phyloP scores from a whole-genome alignment of 2,113 vertebrate species.

The Xiphias gladius region DNA sequence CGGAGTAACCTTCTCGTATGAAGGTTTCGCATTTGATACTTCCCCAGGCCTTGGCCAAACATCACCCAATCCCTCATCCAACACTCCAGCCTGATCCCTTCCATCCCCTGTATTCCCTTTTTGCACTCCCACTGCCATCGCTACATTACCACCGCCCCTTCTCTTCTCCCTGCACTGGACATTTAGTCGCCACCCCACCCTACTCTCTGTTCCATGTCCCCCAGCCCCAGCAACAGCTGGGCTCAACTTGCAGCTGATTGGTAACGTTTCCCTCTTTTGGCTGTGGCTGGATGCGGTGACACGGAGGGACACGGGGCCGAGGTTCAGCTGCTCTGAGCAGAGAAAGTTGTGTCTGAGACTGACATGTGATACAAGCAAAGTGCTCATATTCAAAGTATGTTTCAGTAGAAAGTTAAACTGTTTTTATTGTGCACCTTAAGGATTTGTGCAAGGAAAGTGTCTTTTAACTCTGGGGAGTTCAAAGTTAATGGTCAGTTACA shows the following conservation, averaged over 20 bases:
- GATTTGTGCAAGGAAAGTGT: not conserved
- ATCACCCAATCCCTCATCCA: slow-evolving; percentile 78
- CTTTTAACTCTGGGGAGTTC: not conserved
- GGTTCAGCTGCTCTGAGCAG: slow-evolving; percentile 11
- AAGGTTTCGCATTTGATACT: slow-evolving; percentile 84
- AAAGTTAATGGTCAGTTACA: not conserved
- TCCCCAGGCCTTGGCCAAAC: slow-evolving; percentile 83
- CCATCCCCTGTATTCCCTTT: slow-evolving; percentile 66
- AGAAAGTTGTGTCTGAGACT: slow-evolving; percentile 2
- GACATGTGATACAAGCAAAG: slow-evolving; percentile 3
- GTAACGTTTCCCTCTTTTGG: slow-evolving; percentile 69
- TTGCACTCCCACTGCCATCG: slow-evolving; percentile 34
- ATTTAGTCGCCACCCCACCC: slow-evolving; percentile 45
- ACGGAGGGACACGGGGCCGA: slow-evolving; percentile 16
- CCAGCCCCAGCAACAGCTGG: slow-evolving; percentile 70
- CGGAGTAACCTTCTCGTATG: slow-evolving; percentile 81
- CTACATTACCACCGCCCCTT: slow-evolving; percentile 31
- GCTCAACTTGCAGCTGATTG: slow-evolving; percentile 81
- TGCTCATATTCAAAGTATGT: not conserved
- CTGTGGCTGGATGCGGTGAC: slow-evolving; percentile 53
- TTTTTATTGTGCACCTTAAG: not conserved
- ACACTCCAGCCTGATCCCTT: slow-evolving; percentile 67
- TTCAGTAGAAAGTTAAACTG: slow-evolving; percentile 1
- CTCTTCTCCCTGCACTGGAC: slow-evolving; percentile 54
- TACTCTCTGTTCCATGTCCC: slow-evolving; percentile 48